phyloP scores from a whole-genome alignment of 1,140 invertebrate species.

The Pachypeltis micranthus region DNA sequence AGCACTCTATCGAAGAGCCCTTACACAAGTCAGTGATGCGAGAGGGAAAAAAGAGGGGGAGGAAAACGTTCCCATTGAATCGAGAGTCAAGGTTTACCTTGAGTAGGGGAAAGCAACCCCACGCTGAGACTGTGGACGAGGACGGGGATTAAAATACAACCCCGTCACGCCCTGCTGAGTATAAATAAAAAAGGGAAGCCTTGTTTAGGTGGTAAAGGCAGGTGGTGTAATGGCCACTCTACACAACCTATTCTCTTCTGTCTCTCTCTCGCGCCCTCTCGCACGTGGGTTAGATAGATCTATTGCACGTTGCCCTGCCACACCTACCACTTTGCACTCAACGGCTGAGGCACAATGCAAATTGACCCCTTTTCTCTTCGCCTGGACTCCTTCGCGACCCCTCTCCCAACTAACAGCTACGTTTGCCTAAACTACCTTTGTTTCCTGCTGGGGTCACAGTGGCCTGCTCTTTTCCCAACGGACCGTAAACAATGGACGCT shows the following conservation, averaged over 20 bases:
- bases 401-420: background rate
- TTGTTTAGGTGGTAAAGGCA: slow-evolving; percentile 5
- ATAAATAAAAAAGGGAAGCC: slow-evolving; percentile 3
- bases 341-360: slow-evolving; percentile 3
- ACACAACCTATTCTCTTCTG: background rate
- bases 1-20: background rate
- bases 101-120: background rate
- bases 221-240: slow-evolving; percentile 9
- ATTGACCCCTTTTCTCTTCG: background rate
- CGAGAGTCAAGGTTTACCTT: background rate
- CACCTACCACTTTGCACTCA: slow-evolving; percentile 2
- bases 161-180: background rate
- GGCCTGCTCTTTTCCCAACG: background rate
- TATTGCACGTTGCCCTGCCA: slow-evolving; percentile 1
- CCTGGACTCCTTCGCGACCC: background rate
- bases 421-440: slow-evolving; percentile 4
- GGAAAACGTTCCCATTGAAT: background rate
- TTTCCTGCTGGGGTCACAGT: slow-evolving; percentile 5
- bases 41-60: too few relatives aligned
- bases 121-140: background rate
- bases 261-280: too few relatives aligned
- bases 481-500: background rate
- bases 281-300: background rate
- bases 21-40: background rate
- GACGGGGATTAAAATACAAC: background rate